Evolutionary conservation across 2,113 vertebrate species (phyloP), one percentile per base, ranked within the genome.

Genomic region (Tinamus guttatus): DNA sequence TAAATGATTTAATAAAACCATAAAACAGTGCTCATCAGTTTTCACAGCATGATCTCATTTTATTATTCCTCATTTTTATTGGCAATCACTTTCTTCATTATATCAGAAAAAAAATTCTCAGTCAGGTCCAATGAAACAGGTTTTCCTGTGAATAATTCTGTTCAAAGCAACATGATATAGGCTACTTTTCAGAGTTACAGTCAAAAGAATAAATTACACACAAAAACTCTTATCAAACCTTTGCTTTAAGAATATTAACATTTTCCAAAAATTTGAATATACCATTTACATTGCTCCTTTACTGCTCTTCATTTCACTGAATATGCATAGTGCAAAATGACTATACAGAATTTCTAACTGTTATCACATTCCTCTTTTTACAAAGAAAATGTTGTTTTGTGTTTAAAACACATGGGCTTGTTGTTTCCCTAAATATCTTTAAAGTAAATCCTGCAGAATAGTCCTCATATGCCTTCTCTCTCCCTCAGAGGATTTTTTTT

Each of bases 51-150:
- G 78, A 73, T 60, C 34, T 34, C 59, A 73, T 82, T 93, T 60
- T 49, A 80, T 65, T 77, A 67, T 27, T 94, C 85, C 87, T 89
- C 64, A 64, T 83, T 93, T 89, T 70, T 94, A 40, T 84, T 69
- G 69, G 85, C 89, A 95, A 91, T 81, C 22, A 40, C 32, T 89
- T 92, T 68, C 47, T 93, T 93, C 87, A 68, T 84, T 62, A 81
- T 9, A 76, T 69, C 34, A 88, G 58, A 88, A 58, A 86, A 49
- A 49, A 85, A 84, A 2, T 19, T 85, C 89, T 81, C 62, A 92
- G 41, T 15, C 58, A 92, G n/a, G 36, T 75, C 62, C 58, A 94
- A 36, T 10, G 27, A 93, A 75, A 84, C n/a, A 73, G 27, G 27
- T 71, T 92, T 90, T 90, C 74, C 86, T 86, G 49, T 32, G 63